These are phyloP conservation scores for Wiebesia pumilae DNA, from an alignment of 1,140 invertebrate genomes.

Conservation along the genomic window DNA sequence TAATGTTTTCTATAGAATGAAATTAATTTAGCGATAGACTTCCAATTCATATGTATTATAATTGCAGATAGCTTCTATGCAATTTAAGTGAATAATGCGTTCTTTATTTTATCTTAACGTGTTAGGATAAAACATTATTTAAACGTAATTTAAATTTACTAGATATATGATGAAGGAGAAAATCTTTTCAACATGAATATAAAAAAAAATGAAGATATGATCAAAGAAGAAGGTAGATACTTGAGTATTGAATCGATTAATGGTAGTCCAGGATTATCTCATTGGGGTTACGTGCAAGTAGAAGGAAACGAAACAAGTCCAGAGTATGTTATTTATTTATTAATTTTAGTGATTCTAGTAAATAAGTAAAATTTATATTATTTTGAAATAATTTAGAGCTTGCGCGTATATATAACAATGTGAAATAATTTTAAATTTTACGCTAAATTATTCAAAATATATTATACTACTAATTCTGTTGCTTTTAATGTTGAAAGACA, in stretches of 20 bases:
- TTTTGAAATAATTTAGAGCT: too few relatives aligned
- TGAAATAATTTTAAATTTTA: too few relatives aligned
- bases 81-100: not conserved
- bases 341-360: not conserved
- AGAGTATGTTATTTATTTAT: constrained; percentile 59
- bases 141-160: too few relatives aligned
- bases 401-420: too few relatives aligned
- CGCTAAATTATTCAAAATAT: too few relatives aligned
- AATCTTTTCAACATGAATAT: constrained; percentile 76
- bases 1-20: not conserved
- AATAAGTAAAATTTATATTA: not conserved
- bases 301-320: constrained; percentile 63
- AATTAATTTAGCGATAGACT: too few relatives aligned
- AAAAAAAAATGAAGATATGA: constrained; percentile 70
- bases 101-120: too few relatives aligned
- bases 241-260: constrained; percentile 78
- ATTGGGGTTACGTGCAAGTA: constrained; percentile 77
- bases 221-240: constrained; percentile 65
- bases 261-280: constrained; percentile 76
- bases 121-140: too few relatives aligned
- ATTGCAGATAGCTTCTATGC: not conserved
- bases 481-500: too few relatives aligned
- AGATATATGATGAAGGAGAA: constrained; percentile 79
- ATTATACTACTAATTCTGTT: too few relatives aligned
- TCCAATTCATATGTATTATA: not conserved